Base-by-base conservation (phyloP, 2,797 vertebrate genomes). In the Gobionotothen gibberifrons region DNA sequence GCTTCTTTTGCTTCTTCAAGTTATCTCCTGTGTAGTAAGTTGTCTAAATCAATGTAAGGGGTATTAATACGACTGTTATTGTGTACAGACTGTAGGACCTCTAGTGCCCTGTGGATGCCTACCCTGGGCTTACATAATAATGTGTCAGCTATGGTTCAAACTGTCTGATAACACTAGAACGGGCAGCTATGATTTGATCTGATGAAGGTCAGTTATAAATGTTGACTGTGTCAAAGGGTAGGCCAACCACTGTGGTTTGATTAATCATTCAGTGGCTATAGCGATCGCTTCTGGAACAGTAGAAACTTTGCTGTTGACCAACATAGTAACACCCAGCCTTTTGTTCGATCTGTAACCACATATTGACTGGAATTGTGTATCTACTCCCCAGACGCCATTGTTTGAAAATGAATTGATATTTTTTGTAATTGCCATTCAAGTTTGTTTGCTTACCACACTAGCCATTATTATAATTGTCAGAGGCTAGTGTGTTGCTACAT, bases 131-230 rank as follows among this genome's bases (percentile, higher is more conserved):
- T 32, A 60, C n/a, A 22, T 61, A 69, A 72, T 36, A 36, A 52
- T 36, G 26, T 11, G 56, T 36, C 26, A 11, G 17, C 12, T 51
- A 55, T 16, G 15, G 44, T 47, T 54, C 40, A 21, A 48, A 61
- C 43, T 58, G 43, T 29, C 9, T 67, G 76, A 83, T 81, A 79
- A 81, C 52, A 67, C 0, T 0, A 14, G 19, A 76, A 63, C 42
- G 55, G 73, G 52, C 1, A 48, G 29, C 17, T 52, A 19, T 39
- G 43, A 64, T 4, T 49, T 19, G 14, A 55, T 55, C 55, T 47
- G 51, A 76, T 12, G 56, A 10, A 49, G 1, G 9, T 16, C 43
- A 39, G 44, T 32, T 46, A 69, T 46, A 65, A 57, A 46, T 5
- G 3, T 3, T 9, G 11, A 74, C 48, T 55, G 44, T 40, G 72